Evolutionary conservation across 2,888 invertebrate species (phyloP).

Genomic region (Aricia artaxerxes): DNA sequence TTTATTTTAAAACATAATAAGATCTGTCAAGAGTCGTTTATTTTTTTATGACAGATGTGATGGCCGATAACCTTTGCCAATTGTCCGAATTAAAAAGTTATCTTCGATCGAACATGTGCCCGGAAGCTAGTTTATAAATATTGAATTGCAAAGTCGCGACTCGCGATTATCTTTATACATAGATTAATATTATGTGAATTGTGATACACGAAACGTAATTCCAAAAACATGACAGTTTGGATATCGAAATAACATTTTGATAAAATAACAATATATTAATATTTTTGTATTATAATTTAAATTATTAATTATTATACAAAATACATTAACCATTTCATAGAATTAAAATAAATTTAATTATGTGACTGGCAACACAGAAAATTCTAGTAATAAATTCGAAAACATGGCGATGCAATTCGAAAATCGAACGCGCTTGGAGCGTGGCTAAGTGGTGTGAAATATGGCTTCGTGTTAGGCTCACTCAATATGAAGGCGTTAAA

Average conservation of each 20-base stretch:
- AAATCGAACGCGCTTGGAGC: constrained; percentile 16
- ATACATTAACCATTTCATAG: neutral
- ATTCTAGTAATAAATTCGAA: constrained; percentile 11
- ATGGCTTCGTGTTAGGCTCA: constrained; percentile 5
- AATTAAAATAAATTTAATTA: neutral
- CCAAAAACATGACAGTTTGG: neutral
- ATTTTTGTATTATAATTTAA: neutral
- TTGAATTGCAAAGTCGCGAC: constrained; percentile 22
- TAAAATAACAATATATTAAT: neutral
- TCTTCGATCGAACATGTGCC: constrained; percentile 14
- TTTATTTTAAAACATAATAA: constrained; percentile 26
- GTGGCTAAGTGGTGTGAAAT: constrained; percentile 20
- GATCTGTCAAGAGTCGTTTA: neutral
- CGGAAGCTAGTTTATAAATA: constrained; percentile 11
- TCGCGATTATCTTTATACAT: constrained; percentile 8
- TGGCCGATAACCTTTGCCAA: constrained; percentile 5
- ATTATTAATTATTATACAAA: neutral
- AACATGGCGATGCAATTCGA: constrained; percentile 6
- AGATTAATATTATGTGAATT: neutral
- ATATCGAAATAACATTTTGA: neutral
- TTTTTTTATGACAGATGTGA: constrained; percentile 16
- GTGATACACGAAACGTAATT: neutral
- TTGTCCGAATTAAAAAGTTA: neutral
- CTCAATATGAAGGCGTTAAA: neutral
- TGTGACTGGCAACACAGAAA: neutral